Percentiles rank a stretch among this genome's conserved stretches.
These are phyloP conservation scores for Prochilodus magdalenae DNA, from an alignment of 2,113 vertebrate species.

Conservation along the genomic window DNA sequence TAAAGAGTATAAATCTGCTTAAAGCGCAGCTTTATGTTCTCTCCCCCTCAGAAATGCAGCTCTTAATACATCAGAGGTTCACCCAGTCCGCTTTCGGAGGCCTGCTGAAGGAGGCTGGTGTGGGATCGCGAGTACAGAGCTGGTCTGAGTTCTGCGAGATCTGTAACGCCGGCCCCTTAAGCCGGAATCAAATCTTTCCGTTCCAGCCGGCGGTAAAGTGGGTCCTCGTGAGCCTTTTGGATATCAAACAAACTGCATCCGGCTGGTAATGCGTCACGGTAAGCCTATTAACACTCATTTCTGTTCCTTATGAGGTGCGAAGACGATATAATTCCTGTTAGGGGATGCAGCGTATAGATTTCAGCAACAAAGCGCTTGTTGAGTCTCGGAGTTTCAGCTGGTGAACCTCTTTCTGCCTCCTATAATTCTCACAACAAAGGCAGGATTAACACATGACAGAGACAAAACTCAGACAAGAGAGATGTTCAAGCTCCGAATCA, in stretches of 20 bases:
- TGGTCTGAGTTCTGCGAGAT: background rate
- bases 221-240: background rate
- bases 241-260: slow-evolving; percentile 26
- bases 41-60: no score
- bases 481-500: background rate
- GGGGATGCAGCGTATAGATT: background rate
- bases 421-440: slow-evolving; percentile 10
- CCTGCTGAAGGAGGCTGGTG: no score
- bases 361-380: slow-evolving; percentile 18
- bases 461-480: background rate
- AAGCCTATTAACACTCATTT: slow-evolving; percentile 37
- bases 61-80: background rate
- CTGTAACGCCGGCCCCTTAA: background rate
- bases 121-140: background rate
- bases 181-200: background rate
- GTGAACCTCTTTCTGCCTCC: background rate
- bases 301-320: slow-evolving; percentile 2
- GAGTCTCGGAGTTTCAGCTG: slow-evolving; percentile 1
- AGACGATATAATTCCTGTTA: slow-evolving; percentile 14
- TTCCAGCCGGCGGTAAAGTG: background rate
- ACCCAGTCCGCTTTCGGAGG: background rate
- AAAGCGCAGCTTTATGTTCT: no score
- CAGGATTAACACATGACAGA: slow-evolving; percentile 1
- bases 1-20: no score
- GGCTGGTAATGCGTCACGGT: slow-evolving; percentile 16